phyloP scores from a whole-genome alignment of 2,113 vertebrate species.

The Todiramphus chloris region DNA sequence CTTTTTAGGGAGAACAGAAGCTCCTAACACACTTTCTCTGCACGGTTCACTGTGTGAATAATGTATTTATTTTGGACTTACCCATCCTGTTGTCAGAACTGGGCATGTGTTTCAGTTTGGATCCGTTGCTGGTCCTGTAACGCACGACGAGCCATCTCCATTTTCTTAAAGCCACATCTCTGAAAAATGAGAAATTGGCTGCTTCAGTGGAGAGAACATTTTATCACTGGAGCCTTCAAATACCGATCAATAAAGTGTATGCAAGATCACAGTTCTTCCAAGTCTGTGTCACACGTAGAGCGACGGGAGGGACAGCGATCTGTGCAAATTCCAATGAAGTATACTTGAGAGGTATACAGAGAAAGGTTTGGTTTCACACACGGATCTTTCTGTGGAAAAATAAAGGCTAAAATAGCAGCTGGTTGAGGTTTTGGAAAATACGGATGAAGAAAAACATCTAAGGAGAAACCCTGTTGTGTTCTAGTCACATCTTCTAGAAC shows the following conservation, averaged over 20 bases:
- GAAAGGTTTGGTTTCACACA: not conserved
- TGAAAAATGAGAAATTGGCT: not conserved
- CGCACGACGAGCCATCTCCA: rapidly evolving
- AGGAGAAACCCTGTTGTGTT: not conserved
- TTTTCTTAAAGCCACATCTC: not conserved
- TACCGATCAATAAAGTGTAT: not conserved
- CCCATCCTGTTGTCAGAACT: not conserved
- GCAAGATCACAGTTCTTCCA: not conserved
- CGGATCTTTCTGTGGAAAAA: not conserved
- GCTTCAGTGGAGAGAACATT: not conserved
- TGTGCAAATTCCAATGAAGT: not conserved
- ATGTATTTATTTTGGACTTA: not conserved
- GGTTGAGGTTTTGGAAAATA: not conserved
- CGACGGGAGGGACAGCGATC: not conserved
- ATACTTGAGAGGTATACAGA: not conserved
- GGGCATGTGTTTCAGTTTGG: rapidly evolving
- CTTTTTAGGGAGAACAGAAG: not conserved
- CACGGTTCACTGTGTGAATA: not conserved
- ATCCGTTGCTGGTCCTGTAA: not conserved
- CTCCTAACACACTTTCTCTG: not conserved
- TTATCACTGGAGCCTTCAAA: not conserved
- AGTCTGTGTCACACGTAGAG: not conserved
- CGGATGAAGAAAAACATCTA: not conserved
- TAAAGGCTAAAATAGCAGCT: not conserved
- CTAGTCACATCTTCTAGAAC: not conserved